Conservation (phyloP, 2,888 invertebrate species). For the Nemotelus pantherinus region DNA sequence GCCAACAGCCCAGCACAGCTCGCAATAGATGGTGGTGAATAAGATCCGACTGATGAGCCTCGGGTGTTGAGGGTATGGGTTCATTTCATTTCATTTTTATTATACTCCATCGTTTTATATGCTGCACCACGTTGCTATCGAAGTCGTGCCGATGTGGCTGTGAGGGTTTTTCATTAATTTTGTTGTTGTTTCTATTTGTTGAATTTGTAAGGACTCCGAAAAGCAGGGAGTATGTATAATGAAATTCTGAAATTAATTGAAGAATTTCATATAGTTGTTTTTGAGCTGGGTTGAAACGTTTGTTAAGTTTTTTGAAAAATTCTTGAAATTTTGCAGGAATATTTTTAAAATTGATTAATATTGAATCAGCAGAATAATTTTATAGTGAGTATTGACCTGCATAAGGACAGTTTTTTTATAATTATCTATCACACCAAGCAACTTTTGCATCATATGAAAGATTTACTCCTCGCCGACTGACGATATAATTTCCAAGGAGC, state of each 20-base stretch:
- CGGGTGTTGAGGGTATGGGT: slow-evolving; percentile 16
- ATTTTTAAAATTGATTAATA: no score
- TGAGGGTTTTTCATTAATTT: slow-evolving; percentile 4
- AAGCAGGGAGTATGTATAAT: slow-evolving; percentile 6
- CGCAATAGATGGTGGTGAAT: neutral
- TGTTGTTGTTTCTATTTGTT: neutral
- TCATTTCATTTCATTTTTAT: slow-evolving; percentile 37
- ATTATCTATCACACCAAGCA: no score
- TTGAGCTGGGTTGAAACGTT: neutral
- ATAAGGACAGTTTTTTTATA: no score
- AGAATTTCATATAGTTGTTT: neutral
- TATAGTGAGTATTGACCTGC: no score
- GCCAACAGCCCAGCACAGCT: neutral
- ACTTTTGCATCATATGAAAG: no score
- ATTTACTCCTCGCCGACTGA: no score
- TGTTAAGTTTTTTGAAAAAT: neutral
- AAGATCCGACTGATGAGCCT: neutral
- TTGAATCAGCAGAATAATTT: no score
- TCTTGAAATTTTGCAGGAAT: no score
- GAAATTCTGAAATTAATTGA: slow-evolving; percentile 43
- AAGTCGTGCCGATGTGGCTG: neutral
- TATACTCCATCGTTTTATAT: slow-evolving; percentile 24
- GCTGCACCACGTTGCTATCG: neutral
- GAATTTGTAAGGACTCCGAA: neutral
- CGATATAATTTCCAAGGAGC: no score